These are phyloP conservation scores for Forficula auricularia DNA, from an alignment of 1,140 invertebrate genomes.

Conservation along the genomic window DNA sequence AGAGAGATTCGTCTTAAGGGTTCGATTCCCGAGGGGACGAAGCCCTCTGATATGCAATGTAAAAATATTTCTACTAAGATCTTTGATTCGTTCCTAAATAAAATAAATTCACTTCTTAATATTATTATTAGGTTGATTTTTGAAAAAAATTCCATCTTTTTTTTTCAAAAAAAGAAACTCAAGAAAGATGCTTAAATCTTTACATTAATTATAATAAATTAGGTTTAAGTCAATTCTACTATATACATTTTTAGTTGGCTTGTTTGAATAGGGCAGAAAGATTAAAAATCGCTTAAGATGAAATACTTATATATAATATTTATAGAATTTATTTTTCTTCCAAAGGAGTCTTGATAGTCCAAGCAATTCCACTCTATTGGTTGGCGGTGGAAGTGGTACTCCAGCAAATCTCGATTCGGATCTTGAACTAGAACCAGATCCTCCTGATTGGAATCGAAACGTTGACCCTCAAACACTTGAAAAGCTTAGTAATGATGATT, in stretches of 20 bases:
- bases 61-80: too few species aligned
- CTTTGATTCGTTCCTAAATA: too few species aligned
- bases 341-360: constrained; percentile 36
- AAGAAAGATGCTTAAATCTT: background rate
- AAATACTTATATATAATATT: background rate
- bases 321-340: constrained; percentile 6
- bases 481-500: constrained; percentile 52
- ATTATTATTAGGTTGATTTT: too few species aligned
- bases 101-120: too few species aligned
- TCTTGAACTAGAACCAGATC: constrained; percentile 60
- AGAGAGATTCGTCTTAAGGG: too few species aligned
- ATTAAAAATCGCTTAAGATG: background rate
- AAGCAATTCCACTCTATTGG: constrained; percentile 34
- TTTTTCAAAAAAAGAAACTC: background rate
- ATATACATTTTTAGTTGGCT: background rate
- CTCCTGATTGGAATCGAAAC: constrained; percentile 62
- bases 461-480: constrained; percentile 61
- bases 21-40: too few species aligned
- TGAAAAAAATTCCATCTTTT: too few species aligned
- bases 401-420: constrained; percentile 46
- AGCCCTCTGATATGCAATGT: too few species aligned
- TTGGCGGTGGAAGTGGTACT: constrained; percentile 19
- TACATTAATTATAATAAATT: background rate
- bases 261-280: background rate
- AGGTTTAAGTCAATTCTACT: background rate